These are phyloP conservation scores for Pocota personata DNA, from an alignment of 2,888 invertebrate species.

Conservation along the genomic window DNA sequence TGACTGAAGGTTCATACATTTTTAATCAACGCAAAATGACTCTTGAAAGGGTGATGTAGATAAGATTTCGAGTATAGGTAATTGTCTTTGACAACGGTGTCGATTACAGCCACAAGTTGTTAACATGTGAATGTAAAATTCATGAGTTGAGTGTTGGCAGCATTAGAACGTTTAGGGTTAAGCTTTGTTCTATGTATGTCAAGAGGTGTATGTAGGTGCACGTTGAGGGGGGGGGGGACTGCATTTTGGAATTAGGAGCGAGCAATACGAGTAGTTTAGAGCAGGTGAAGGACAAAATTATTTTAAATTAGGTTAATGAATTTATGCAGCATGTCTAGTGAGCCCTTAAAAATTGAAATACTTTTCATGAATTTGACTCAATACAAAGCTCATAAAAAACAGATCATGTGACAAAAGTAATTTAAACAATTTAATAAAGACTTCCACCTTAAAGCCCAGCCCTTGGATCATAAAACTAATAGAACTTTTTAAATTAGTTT, in stretches of 20 bases:
- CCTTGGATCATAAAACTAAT: conserved; percentile 28
- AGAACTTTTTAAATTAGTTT: conserved; percentile 53
- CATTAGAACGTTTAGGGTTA: neutral
- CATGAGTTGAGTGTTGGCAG: conserved; percentile 16
- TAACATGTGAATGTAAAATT: conserved; percentile 45
- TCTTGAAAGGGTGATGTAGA: conserved; percentile 30
- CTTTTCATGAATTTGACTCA: too few species aligned
- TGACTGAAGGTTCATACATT: conserved; percentile 38
- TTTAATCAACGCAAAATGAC: conserved; percentile 51
- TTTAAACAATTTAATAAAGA: neutral
- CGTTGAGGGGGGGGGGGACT: neutral
- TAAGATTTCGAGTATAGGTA: conserved; percentile 36
- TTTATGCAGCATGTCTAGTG: neutral
- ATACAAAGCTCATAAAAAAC: neutral
- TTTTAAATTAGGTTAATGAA: neutral
- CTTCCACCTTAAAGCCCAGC: neutral
- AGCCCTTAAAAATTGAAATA: too few species aligned
- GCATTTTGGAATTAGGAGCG: neutral
- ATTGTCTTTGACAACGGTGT: conserved; percentile 60
- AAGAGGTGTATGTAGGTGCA: neutral
- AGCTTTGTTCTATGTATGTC: neutral
- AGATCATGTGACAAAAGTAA: neutral
- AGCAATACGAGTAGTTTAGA: neutral
- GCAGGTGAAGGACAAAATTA: neutral
- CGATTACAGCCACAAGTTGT: conserved; percentile 62